Percentiles rank a stretch among this genome's conserved stretches.
These are phyloP conservation scores for Pocillopora grandis DNA, from an alignment of 92 coral and sea anemone species.

Conservation along the genomic window DNA sequence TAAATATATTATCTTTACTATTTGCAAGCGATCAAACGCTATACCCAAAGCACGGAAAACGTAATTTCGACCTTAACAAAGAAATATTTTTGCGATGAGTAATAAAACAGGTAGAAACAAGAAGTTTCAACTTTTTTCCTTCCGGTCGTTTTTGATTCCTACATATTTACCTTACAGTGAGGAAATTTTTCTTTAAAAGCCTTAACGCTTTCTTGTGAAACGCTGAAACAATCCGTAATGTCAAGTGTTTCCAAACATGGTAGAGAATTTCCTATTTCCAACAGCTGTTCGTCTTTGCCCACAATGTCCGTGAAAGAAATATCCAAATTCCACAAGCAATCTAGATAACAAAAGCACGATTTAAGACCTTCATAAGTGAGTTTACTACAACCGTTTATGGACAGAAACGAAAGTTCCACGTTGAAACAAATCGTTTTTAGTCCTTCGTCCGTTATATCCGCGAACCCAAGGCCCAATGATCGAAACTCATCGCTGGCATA, in stretches of 20 bases:
- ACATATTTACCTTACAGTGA: conserved; percentile 70
- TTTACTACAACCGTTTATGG: conserved; percentile 83
- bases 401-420: conserved; percentile 78
- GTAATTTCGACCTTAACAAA: not conserved
- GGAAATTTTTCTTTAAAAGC: conserved; percentile 78
- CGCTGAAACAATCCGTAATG: conserved; percentile 81
- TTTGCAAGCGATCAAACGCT: not conserved
- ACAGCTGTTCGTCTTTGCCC: conserved; percentile 71
- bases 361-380: conserved; percentile 84
- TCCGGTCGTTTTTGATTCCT: conserved; percentile 9
- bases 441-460: conserved; percentile 92
- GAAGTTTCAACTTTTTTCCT: not conserved
- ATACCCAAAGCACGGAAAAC: not conserved
- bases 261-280: conserved; percentile 81
- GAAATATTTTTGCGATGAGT: not conserved
- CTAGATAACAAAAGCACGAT: conserved; percentile 73
- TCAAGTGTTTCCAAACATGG: conserved; percentile 89
- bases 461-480: conserved; percentile 89
- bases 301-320: conserved; percentile 92
- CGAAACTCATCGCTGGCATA: conserved; percentile 83
- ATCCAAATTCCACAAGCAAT: conserved; percentile 81
- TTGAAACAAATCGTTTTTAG: conserved; percentile 80
- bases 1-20: no score
- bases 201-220: conserved; percentile 66
- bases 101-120: not conserved